These are phyloP conservation scores for Hydractinia symbiolongicarpus DNA, from an alignment of 30 jellyfish, hydroid and myxozoan genomes.

Conservation along the genomic window DNA sequence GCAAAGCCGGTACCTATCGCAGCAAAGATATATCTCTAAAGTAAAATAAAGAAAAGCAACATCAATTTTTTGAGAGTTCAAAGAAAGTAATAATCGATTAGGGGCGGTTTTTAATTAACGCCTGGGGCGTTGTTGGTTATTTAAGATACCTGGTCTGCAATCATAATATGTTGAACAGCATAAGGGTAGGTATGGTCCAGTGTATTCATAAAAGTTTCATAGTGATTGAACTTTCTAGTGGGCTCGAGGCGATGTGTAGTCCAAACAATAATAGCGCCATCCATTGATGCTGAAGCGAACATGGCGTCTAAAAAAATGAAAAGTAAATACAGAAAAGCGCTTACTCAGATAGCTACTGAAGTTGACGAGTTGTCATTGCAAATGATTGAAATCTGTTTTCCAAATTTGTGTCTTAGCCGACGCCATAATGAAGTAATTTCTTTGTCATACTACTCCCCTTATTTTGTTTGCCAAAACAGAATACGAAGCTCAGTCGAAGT, in stretches of 20 bases:
- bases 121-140: not conserved
- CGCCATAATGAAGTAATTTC: too few species aligned
- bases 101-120: not conserved
- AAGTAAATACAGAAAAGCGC: not conserved
- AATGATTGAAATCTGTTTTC: too few species aligned
- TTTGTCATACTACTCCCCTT: too few species aligned
- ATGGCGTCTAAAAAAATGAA: slow-evolving; percentile 52
- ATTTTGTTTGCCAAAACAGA: too few species aligned
- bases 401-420: not conserved
- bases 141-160: slow-evolving; percentile 1
- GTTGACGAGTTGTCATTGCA: not conserved
- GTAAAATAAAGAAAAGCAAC: not conserved
- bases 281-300: slow-evolving; percentile 81
- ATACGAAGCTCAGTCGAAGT: too few species aligned
- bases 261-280: slow-evolving; percentile 80
- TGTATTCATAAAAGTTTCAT: slow-evolving; percentile 33
- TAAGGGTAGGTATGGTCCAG: slow-evolving; percentile 22
- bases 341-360: not conserved
- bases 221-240: slow-evolving; percentile 46
- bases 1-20: slow-evolving; percentile 63
- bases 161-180: slow-evolving; percentile 39
- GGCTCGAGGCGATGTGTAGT: slow-evolving; percentile 53
- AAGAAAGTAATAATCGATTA: not conserved
- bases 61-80: not conserved
- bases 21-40: slow-evolving; percentile 62